Conservation (phyloP, 1,140 invertebrate genomes). For the Neodiprion fabricii region DNA sequence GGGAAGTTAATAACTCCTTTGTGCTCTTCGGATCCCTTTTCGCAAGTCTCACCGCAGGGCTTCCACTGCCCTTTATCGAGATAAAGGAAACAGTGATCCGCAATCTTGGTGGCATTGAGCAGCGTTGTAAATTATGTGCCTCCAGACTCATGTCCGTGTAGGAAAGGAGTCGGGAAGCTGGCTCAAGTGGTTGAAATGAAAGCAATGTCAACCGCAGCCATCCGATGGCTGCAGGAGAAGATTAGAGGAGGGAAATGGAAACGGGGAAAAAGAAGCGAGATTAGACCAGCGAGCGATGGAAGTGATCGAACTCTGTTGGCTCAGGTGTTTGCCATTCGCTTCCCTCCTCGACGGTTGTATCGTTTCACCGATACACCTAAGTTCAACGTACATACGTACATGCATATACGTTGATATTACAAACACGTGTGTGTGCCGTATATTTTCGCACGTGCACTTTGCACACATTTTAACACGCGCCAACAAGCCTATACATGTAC, state of each 20-base stretch:
- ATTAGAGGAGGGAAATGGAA: background rate
- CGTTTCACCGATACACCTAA: background rate
- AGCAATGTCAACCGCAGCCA: slow-evolving; percentile 2
- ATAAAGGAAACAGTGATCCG: too few species aligned
- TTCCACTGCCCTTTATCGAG: too few species aligned
- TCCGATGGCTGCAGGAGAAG: background rate
- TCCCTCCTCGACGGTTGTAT: background rate
- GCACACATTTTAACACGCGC: slow-evolving; percentile 32
- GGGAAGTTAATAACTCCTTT: too few species aligned
- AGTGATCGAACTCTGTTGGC: background rate
- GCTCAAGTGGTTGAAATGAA: background rate
- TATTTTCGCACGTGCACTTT: background rate
- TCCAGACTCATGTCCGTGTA: background rate
- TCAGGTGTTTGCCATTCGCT: background rate
- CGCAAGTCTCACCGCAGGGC: too few species aligned
- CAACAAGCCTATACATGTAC: background rate
- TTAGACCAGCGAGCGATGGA: background rate
- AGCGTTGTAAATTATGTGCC: too few species aligned
- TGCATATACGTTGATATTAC: too few species aligned
- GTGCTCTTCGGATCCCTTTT: too few species aligned
- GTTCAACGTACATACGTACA: too few species aligned
- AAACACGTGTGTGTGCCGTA: too few species aligned
- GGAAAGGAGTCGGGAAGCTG: background rate
- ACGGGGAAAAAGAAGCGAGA: background rate
- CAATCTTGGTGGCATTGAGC: too few species aligned